These are phyloP conservation scores for Ailuropoda melanoleuca DNA, from an alignment of 2,113 vertebrate genomes.

Conservation along the genomic window DNA sequence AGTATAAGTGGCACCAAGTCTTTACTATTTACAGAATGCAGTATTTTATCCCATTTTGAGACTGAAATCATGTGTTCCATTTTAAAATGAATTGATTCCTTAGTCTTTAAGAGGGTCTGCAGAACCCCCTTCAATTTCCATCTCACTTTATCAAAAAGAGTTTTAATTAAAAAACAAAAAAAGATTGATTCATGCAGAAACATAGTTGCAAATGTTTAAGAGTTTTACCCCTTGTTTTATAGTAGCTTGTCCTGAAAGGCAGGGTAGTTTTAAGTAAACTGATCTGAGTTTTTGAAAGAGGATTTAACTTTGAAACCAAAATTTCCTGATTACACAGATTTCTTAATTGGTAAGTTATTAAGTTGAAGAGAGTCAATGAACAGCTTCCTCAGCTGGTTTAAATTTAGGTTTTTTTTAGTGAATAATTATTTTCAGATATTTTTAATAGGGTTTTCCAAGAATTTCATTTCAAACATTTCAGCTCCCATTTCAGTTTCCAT, in stretches of 20 bases:
- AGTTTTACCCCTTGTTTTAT: neutral
- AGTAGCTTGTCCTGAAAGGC: neutral
- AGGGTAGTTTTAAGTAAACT: neutral
- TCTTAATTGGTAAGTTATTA: neutral
- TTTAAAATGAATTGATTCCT: neutral
- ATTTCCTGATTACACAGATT: neutral
- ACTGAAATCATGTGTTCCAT: neutral
- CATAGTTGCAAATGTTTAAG: neutral
- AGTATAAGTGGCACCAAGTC: neutral
- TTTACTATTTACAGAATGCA: neutral
- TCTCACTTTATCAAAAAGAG: neutral
- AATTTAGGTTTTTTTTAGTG: neutral
- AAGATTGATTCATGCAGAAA: neutral
- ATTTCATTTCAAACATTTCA: neutral
- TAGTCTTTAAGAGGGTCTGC: neutral
- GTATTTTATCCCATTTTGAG: neutral
- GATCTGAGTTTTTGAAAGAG: neutral
- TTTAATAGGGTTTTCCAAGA: neutral
- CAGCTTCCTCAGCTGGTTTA: neutral
- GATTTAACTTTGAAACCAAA: constrained; percentile 6
- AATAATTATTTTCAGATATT: neutral
- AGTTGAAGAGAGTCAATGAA: neutral
- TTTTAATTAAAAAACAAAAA: neutral
- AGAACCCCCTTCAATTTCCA: neutral
- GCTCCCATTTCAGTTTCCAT: neutral